Evolutionary conservation across 2,888 invertebrate species (phyloP).

Genomic region (Ypsolopha scabrella): DNA sequence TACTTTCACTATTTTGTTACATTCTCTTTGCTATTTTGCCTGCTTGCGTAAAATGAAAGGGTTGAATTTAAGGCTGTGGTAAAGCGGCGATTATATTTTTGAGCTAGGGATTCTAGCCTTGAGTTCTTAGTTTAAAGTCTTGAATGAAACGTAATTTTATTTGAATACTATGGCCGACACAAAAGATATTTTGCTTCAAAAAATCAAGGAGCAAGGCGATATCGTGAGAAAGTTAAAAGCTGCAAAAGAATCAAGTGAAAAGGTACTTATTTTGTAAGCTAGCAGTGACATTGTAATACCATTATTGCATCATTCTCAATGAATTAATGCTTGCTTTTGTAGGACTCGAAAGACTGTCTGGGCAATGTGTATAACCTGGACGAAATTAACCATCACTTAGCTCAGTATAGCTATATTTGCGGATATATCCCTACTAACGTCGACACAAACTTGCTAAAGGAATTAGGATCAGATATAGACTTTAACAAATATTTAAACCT

Average conservation of each 20-base stretch:
- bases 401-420: conserved; percentile 67
- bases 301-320: conserved; percentile 25
- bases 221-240: conserved; percentile 85
- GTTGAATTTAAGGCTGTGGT: conserved; percentile 19
- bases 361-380: conserved; percentile 24
- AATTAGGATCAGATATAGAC: conserved; percentile 32
- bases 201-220: conserved; percentile 78
- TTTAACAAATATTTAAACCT: conserved; percentile 55
- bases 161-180: conserved; percentile 39
- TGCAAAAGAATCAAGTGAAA: conserved; percentile 80
- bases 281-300: conserved; percentile 4
- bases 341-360: conserved; percentile 30
- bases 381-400: conserved; percentile 54
- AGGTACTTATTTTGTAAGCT: conserved; percentile 58
- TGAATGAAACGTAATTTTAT: conserved; percentile 7
- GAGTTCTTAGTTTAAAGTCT: conserved; percentile 12
- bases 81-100: conserved; percentile 32
- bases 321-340: conserved; percentile 27
- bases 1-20: neutral
- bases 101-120: conserved; percentile 32
- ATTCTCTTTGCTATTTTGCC: neutral
- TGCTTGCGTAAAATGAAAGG: conserved; percentile 37
- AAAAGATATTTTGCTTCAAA: conserved; percentile 41
- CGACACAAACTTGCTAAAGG: conserved; percentile 53
- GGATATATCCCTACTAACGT: conserved; percentile 65